A percentile compares a stretch with the other conserved stretches of the same genome.
phyloP scores from a whole-genome alignment of 2,797 vertebrate genomes.

The Protonibea diacanthus region DNA sequence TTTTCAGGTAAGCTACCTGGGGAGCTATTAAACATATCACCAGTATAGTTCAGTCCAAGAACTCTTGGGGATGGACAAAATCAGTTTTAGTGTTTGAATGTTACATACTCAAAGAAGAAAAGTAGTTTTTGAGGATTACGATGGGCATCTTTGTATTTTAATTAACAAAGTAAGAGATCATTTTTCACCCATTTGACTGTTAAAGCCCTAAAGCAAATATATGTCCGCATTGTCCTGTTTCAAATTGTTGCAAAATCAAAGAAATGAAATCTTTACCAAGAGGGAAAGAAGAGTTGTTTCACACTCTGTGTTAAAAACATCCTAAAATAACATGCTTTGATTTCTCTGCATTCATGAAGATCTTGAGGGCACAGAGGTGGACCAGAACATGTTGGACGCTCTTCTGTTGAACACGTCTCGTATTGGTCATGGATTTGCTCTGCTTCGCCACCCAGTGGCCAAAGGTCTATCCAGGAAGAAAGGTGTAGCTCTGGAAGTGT shows the following conservation, averaged over 20 bases:
- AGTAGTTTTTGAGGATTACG: not conserved
- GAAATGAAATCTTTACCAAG: not conserved
- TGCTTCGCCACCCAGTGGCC: constrained; percentile 88
- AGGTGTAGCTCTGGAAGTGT: constrained; percentile 91
- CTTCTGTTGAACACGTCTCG: constrained; percentile 92
- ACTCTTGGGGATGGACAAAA: not conserved
- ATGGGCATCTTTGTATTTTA: not conserved
- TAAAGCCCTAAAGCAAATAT: not conserved
- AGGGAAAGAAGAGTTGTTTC: not conserved
- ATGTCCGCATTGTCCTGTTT: too few relatives aligned
- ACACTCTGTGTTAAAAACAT: not conserved
- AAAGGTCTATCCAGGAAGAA: constrained; percentile 85
- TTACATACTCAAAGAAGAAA: not conserved
- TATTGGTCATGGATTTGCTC: constrained; percentile 93
- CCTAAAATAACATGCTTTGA: not conserved
- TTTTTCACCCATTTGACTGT: not conserved
- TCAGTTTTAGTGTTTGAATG: not conserved
- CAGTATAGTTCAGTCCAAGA: not conserved
- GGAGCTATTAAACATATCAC: not conserved
- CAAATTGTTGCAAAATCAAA: not conserved
- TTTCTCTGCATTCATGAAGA: constrained; percentile 46
- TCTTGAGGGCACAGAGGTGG: constrained; percentile 77
- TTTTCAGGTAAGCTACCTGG: too few relatives aligned
- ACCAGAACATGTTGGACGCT: constrained; percentile 91
- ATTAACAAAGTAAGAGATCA: not conserved